A percentile compares a stretch with the other conserved stretches of the same genome.
Evolutionary conservation across 2,113 vertebrate genomes (phyloP).

Genomic region (Amazona vittata): DNA sequence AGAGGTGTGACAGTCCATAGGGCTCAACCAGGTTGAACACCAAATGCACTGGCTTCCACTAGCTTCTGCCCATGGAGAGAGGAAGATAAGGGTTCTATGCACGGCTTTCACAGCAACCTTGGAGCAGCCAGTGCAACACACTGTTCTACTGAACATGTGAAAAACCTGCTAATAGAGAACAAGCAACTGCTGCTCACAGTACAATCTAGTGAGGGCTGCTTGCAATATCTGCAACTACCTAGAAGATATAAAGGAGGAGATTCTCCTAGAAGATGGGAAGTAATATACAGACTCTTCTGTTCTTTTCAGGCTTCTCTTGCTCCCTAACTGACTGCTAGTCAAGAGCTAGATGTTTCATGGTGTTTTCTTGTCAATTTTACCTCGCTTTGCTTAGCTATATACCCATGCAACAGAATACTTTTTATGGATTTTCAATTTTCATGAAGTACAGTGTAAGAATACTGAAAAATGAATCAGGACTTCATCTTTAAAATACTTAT

Average conservation of each 20-base stretch:
- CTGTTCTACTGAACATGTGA: background rate
- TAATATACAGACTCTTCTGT: background rate
- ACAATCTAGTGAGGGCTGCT: background rate
- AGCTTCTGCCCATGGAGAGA: background rate
- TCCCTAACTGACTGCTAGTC: background rate
- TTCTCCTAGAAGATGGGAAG: background rate
- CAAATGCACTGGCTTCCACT: background rate
- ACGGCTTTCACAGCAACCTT: background rate
- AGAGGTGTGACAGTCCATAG: background rate
- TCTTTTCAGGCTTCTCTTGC: background rate
- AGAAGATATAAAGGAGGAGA: background rate
- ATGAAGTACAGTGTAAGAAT: background rate
- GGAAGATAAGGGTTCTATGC: background rate
- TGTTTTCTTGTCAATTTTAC: background rate
- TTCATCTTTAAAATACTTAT: background rate
- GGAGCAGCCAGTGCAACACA: background rate
- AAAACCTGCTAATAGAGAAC: background rate
- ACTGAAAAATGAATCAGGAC: background rate
- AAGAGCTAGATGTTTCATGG: background rate
- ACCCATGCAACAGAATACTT: background rate
- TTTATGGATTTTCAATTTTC: background rate
- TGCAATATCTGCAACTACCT: background rate
- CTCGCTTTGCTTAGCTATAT: background rate
- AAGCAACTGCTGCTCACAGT: background rate
- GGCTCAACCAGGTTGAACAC: background rate